A percentile compares a stretch with the other conserved stretches of the same genome.
Evolutionary conservation across 2,888 invertebrate genomes (phyloP).

Genomic region (Phalera bucephala): DNA sequence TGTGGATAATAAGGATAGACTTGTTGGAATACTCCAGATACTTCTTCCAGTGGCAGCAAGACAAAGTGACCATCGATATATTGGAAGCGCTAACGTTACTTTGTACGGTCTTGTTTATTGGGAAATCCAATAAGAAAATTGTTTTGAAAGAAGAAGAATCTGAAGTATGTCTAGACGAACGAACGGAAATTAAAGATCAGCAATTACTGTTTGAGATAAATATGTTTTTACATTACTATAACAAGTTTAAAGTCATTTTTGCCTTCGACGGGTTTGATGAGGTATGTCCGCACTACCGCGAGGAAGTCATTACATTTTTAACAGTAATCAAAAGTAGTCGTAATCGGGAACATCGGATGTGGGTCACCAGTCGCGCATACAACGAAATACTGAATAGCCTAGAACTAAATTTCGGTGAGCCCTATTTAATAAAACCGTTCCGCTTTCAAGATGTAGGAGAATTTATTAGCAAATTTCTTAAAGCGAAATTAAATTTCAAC

Average conservation of each 20-base stretch:
- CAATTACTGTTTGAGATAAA: constrained; percentile 4
- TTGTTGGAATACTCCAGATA: too few relatives aligned
- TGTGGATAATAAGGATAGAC: too few relatives aligned
- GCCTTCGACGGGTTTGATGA: too few relatives aligned
- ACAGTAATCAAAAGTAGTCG: constrained; percentile 1
- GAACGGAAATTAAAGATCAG: constrained; percentile 2
- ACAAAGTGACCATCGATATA: constrained; percentile 1
- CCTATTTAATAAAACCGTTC: constrained; percentile 10
- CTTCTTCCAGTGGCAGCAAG: too few relatives aligned
- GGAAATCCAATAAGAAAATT: constrained; percentile 3
- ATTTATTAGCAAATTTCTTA: constrained; percentile 15
- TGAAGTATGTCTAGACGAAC: neutral
- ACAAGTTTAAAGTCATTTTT: constrained; percentile 7
- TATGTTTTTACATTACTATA: too few relatives aligned
- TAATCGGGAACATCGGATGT: constrained; percentile 7
- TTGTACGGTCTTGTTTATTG: constrained; percentile 3
- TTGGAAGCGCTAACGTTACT: constrained; percentile 1
- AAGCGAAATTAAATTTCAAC: constrained; percentile 6
- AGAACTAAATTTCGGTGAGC: constrained; percentile 10
- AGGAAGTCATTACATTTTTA: constrained; percentile 2
- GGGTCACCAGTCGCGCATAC: too few relatives aligned
- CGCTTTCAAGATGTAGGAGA: constrained; percentile 4
- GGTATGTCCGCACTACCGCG: constrained; percentile 3
- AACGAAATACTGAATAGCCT: constrained; percentile 13
- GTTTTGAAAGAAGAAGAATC: neutral